phyloP scores from a whole-genome alignment of 2,888 invertebrate species.

The Caprella mutica region DNA sequence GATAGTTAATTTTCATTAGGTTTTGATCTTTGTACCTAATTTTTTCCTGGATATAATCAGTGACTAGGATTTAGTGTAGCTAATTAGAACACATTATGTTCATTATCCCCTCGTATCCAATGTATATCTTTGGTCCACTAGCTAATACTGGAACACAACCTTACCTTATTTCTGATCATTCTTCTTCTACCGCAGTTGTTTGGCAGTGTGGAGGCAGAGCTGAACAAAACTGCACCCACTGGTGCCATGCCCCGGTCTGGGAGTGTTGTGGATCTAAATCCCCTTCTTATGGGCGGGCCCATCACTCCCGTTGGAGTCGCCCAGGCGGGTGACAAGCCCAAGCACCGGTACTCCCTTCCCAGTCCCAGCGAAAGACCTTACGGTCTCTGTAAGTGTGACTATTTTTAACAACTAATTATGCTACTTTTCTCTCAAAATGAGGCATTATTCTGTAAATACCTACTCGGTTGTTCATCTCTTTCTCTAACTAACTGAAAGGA shows the following conservation, averaged over 20 bases:
- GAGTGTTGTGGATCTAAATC: conserved; percentile 31
- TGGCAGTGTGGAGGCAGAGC: conserved; percentile 27
- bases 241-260: conserved; percentile 29
- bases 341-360: conserved; percentile 30
- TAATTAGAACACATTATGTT: too few species aligned
- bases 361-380: conserved; percentile 29
- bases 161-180: too few species aligned
- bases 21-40: too few species aligned
- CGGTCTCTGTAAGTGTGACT: conserved; percentile 21
- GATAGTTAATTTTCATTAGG: too few species aligned
- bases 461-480: too few species aligned
- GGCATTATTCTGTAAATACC: not conserved
- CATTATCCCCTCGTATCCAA: too few species aligned
- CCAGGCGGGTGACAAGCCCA: conserved; percentile 29
- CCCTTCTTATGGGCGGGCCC: conserved; percentile 9
- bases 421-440: not conserved
- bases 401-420: not conserved
- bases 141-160: too few species aligned
- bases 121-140: not conserved
- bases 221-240: conserved; percentile 11
- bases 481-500: too few species aligned
- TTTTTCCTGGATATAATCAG: too few species aligned
- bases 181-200: conserved; percentile 18
- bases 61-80: too few species aligned
- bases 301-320: not conserved